These are phyloP conservation scores for Carpatolechia fugitivella DNA, from an alignment of 2,888 invertebrate genomes.

Conservation along the genomic window DNA sequence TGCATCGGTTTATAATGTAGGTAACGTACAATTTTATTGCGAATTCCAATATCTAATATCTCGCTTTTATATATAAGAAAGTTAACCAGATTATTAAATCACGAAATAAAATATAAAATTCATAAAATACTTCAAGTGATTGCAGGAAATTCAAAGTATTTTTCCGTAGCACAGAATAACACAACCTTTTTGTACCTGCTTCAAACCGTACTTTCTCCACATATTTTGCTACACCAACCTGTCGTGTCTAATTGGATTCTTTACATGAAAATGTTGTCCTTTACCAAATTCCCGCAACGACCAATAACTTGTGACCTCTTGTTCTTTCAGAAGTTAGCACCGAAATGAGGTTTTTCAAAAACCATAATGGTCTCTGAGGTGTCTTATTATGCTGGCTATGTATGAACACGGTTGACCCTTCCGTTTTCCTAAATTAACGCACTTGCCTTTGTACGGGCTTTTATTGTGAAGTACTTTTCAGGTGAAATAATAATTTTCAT, in stretches of 20 bases:
- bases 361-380: slow-evolving; percentile 28
- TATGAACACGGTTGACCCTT: slow-evolving; percentile 43
- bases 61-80: no score
- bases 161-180: slow-evolving; percentile 22
- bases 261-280: slow-evolving; percentile 59
- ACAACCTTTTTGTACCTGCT: slow-evolving; percentile 33
- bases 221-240: slow-evolving; percentile 52
- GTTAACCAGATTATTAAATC: no score
- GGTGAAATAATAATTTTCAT: slow-evolving; percentile 44
- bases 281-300: slow-evolving; percentile 28
- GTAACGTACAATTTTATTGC: no score
- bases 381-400: slow-evolving; percentile 36
- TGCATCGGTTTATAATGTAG: no score
- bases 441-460: slow-evolving; percentile 46
- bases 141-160: neutral
- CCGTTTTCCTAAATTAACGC: slow-evolving; percentile 58
- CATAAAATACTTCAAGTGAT: neutral
- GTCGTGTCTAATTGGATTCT: slow-evolving; percentile 68
- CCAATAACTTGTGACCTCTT: slow-evolving; percentile 40
- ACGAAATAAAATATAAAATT: no score
- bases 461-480: no score
- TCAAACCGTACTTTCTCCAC: slow-evolving; percentile 40
- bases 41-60: no score
- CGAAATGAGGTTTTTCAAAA: slow-evolving; percentile 17
- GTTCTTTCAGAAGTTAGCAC: slow-evolving; percentile 21